A percentile compares a stretch with the other conserved stretches of the same genome.
These are phyloP conservation scores for Melanotaenia pygmaea DNA, from an alignment of 2,797 vertebrate species.

Conservation along the genomic window DNA sequence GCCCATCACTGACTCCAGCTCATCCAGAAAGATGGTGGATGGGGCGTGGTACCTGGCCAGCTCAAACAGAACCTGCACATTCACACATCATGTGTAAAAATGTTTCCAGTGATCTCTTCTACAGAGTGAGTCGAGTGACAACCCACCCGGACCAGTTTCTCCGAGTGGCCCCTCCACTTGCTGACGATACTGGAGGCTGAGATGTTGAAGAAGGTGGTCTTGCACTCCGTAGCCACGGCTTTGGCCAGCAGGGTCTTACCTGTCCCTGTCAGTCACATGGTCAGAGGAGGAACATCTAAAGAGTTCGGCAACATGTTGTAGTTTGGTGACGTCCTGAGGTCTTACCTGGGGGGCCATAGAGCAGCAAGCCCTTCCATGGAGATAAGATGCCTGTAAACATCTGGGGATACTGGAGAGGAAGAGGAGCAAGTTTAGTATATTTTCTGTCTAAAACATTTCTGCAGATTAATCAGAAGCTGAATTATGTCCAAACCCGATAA, in stretches of 20 bases:
- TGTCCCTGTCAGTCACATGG: conserved; percentile 79
- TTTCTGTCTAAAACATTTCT: too few relatives aligned
- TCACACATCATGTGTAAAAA: not conserved
- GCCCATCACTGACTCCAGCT: conserved; percentile 96
- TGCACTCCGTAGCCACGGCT: conserved; percentile 96
- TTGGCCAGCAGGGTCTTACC: conserved; percentile 84
- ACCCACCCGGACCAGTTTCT: conserved; percentile 94
- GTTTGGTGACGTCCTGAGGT: not conserved
- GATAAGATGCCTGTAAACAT: too few relatives aligned
- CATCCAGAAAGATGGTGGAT: conserved; percentile 97
- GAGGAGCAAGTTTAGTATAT: too few relatives aligned
- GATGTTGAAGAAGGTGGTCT: conserved; percentile 98
- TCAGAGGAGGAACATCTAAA: not conserved
- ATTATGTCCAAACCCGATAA: too few relatives aligned
- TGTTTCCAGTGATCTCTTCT: not conserved
- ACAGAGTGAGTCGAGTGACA: not conserved
- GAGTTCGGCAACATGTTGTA: not conserved
- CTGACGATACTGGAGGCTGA: conserved; percentile 97
- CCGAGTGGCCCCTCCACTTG: conserved; percentile 98
- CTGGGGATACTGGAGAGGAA: too few relatives aligned
- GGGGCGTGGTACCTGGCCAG: conserved; percentile 95
- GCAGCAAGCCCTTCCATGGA: too few relatives aligned
- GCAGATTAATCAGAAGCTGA: too few relatives aligned
- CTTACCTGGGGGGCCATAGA: conserved; percentile 82
- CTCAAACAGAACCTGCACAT: conserved; percentile 91